phyloP scores from a whole-genome alignment of 30 jellyfish, hydroid and myxozoan species.

The Turritopsis dohrnii region DNA sequence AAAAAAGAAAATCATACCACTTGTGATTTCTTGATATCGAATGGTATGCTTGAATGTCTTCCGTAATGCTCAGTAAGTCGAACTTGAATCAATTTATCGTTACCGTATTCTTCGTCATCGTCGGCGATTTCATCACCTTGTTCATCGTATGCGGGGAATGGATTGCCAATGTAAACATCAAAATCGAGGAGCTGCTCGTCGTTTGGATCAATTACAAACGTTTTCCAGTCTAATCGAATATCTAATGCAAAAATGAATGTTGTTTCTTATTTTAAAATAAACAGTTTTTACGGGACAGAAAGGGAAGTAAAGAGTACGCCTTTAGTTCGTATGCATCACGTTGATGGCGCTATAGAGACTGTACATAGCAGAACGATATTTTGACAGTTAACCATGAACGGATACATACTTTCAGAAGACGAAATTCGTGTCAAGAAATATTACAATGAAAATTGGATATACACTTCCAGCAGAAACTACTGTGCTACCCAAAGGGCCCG shows the following conservation, averaged over 20 bases:
- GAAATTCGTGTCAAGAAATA: too few species aligned
- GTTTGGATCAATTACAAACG: constrained; percentile 46
- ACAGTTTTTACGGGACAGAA: too few species aligned
- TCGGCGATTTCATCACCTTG: constrained; percentile 53
- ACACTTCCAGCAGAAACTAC: too few species aligned
- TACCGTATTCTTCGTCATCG: constrained; percentile 13
- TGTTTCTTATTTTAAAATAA: too few species aligned
- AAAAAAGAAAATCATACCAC: constrained; percentile 13
- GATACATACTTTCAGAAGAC: too few species aligned
- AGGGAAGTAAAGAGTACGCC: too few species aligned
- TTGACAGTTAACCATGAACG: too few species aligned
- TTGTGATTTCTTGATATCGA: constrained; percentile 56
- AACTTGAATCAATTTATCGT: constrained; percentile 48
- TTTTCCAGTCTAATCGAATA: constrained; percentile 83
- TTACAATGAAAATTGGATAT: too few species aligned
- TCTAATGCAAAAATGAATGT: constrained; percentile 32
- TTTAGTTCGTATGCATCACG: too few species aligned
- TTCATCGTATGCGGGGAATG: constrained; percentile 63
- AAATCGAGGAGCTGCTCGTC: constrained; percentile 61
- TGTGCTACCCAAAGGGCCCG: too few species aligned
- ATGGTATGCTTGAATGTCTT: constrained; percentile 34
- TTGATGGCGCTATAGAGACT: too few species aligned
- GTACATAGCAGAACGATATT: too few species aligned
- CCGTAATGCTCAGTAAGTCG: constrained; percentile 70
- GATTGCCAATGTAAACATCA: constrained; percentile 73